Evolutionary conservation across 2,113 vertebrate species (phyloP), one percentile per base, ranked within the genome.

Genomic region (Leptobrachium leishanense): DNA sequence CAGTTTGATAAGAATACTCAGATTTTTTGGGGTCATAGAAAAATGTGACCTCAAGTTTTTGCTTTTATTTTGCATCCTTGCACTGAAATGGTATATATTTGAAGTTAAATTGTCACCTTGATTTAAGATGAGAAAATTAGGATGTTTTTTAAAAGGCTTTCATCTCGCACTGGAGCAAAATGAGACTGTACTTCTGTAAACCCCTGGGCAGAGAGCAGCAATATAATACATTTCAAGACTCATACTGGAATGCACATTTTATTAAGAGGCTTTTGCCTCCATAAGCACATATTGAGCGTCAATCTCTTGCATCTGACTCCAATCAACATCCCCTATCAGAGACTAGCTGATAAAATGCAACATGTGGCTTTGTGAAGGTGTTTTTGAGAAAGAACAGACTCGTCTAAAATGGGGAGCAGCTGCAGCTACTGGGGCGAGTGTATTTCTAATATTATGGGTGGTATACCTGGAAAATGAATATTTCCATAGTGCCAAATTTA

Each of bases 261-360:
- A 73, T 79, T 72, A 63, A 65, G 68, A 67, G 50, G 69, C 39
- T 59, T 66, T 78, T 63, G 44, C 68, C 43, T 42, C 40, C n/a
- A 71, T 72, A 72, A 64, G 68, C 39, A 12, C 44, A 72, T 41
- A 55, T 43, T 44, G 62, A 31, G 70, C 69, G 59, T 79, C 77
- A 73, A 67, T 73, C 70, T 79, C 39, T 54, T n/a, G 10, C 63
- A 79, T 79, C 44, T 79, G 77, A 79, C 41, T 73, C 72, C 46
- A 79, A 79, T 79, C 77, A 66, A 20, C 59, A 73, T 54, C 46
- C 63, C 43, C 62, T 79, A 73, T 79, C 70, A 54, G 39, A 67
- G 63, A 59, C 69, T 40, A 66, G 39, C 77, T 79, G 70, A 79
- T 79, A 73, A 79, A 67, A 79, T 69, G 62, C 77, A 73, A 44